Conservation (phyloP, 2,797 vertebrate genomes). For the Argentina silus region DNA sequence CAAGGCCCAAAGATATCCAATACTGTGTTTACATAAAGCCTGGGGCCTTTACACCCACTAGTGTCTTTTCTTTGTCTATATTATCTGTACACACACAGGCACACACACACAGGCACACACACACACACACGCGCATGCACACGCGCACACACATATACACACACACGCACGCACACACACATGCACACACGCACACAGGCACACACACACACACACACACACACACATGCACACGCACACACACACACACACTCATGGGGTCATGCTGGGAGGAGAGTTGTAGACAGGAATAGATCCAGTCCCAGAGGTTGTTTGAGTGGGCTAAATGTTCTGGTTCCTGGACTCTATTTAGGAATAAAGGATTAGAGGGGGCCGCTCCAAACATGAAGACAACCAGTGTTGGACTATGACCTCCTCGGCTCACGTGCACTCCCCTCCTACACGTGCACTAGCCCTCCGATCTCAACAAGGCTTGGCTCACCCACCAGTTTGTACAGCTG, state of each 20-base stretch:
- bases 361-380: constrained; percentile 12
- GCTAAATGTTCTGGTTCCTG: not conserved
- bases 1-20: constrained; percentile 4
- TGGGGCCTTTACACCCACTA: too few relatives aligned
- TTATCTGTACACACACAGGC: not conserved
- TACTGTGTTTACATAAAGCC: not conserved
- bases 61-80: not conserved
- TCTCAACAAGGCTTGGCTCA: constrained; percentile 41
- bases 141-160: too few relatives aligned
- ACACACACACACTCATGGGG: not conserved
- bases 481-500: constrained; percentile 40
- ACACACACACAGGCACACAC: too few relatives aligned
- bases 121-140: too few relatives aligned
- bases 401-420: constrained; percentile 33
- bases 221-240: too few relatives aligned
- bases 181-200: too few relatives aligned
- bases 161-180: too few relatives aligned
- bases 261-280: not conserved
- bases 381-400: constrained; percentile 11
- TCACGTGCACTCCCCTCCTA: constrained; percentile 51
- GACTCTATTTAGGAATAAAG: not conserved
- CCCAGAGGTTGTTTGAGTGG: not conserved
- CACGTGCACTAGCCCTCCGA: constrained; percentile 33
- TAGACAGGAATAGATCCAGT: not conserved
- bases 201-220: too few relatives aligned